phyloP scores from a whole-genome alignment of 2,888 invertebrate genomes.

The Melinopterus prodromus region DNA sequence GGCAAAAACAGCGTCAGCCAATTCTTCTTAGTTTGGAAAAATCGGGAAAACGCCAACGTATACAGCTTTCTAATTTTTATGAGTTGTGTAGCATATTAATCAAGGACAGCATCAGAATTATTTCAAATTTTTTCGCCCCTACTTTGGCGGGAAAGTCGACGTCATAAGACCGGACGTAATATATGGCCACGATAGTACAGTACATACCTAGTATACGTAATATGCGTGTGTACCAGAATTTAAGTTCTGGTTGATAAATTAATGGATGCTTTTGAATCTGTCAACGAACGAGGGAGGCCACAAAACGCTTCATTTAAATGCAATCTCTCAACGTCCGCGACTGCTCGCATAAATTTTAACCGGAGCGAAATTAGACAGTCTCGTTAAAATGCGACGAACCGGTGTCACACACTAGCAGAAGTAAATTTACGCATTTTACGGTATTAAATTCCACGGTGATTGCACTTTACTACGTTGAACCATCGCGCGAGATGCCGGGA shows the following conservation, averaged over 20 bases:
- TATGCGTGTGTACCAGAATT: no score
- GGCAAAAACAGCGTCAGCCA: no score
- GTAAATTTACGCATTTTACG: constrained; percentile 4
- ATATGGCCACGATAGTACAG: no score
- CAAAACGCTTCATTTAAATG: not conserved
- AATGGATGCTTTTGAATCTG: not conserved
- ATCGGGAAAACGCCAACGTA: no score
- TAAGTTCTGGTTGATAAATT: not conserved
- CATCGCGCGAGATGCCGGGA: not conserved
- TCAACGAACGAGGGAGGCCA: not conserved
- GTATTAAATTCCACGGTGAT: not conserved
- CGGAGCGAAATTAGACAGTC: not conserved
- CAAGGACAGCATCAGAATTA: no score
- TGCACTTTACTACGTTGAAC: not conserved
- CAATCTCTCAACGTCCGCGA: not conserved
- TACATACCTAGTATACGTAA: no score
- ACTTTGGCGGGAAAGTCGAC: no score
- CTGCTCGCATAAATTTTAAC: not conserved
- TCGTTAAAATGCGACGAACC: not conserved
- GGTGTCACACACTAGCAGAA: not conserved
- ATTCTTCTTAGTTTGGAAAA: no score
- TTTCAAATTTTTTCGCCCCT: no score
- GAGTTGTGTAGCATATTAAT: no score
- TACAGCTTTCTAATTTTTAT: no score
- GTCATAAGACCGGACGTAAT: no score